These are phyloP conservation scores for Diprion similis DNA, from an alignment of 1,140 invertebrate species.

Conservation along the genomic window DNA sequence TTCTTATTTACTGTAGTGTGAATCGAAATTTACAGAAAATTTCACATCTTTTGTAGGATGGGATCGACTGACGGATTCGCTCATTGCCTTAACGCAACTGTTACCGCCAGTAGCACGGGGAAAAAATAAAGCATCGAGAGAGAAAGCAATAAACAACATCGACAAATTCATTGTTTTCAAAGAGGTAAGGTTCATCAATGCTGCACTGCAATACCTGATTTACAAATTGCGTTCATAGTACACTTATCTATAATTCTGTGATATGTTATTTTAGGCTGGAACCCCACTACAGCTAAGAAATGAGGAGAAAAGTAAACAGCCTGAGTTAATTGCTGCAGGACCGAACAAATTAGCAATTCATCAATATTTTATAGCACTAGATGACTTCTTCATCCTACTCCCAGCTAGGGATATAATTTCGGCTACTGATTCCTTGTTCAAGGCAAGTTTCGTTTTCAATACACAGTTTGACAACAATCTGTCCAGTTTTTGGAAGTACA, in stretches of 20 bases:
- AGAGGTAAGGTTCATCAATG: neutral
- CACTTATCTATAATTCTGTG: neutral
- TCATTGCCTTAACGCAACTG: constrained; percentile 12
- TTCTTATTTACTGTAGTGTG: neutral
- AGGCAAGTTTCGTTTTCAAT: constrained; percentile 18
- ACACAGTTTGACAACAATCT: constrained; percentile 11
- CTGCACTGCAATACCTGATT: neutral
- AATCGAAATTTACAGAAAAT: neutral
- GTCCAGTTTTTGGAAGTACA: constrained; percentile 11
- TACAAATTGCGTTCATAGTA: neutral
- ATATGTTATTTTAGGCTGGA: neutral
- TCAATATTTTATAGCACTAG: constrained; percentile 16
- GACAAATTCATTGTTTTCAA: constrained; percentile 12
- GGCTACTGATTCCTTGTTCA: constrained; percentile 17
- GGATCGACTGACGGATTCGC: constrained; percentile 11
- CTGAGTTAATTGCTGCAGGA: constrained; percentile 17
- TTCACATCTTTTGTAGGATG: constrained; percentile 15
- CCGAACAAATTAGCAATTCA: constrained; percentile 10
- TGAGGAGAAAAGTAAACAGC: constrained; percentile 22
- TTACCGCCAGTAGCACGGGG: constrained; percentile 1
- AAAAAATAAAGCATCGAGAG: constrained; percentile 8
- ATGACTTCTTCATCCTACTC: neutral
- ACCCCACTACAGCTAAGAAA: neutral
- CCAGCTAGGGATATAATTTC: constrained; percentile 4
- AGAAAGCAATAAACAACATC: constrained; percentile 9